phyloP scores from a whole-genome alignment of 1,140 invertebrate genomes.

The Papilio machaon region DNA sequence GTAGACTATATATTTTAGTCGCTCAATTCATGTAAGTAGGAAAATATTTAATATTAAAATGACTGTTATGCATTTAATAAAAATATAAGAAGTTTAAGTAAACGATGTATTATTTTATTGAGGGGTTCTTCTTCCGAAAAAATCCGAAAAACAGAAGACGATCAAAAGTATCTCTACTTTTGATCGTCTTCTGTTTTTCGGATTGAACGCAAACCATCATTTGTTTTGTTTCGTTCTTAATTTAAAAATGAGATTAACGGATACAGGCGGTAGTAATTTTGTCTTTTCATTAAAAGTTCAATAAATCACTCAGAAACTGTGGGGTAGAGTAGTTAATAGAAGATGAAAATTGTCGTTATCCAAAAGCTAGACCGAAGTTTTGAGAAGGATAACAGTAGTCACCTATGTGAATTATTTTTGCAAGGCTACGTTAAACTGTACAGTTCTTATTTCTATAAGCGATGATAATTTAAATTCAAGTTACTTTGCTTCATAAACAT shows the following conservation, averaged over 20 bases:
- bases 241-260: too few relatives aligned
- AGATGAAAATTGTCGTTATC: not conserved
- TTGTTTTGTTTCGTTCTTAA: too few relatives aligned
- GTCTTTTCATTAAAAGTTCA: too few relatives aligned
- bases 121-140: too few relatives aligned
- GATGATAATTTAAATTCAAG: not conserved
- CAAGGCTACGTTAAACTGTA: not conserved
- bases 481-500: slow-evolving; percentile 21
- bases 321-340: too few relatives aligned
- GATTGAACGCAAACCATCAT: too few relatives aligned
- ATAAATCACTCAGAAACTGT: too few relatives aligned
- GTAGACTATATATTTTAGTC: slow-evolving; percentile 36
- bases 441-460: not conserved
- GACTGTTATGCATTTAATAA: slow-evolving; percentile 74
- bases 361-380: not conserved
- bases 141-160: too few relatives aligned
- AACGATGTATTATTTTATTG: slow-evolving; percentile 41
- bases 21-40: slow-evolving; percentile 52
- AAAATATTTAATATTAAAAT: slow-evolving; percentile 49
- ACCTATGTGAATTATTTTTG: not conserved
- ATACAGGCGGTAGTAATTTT: too few relatives aligned
- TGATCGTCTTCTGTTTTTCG: too few relatives aligned
- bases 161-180: too few relatives aligned
- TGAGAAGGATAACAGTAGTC: not conserved
- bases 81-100: slow-evolving; percentile 49